Conservation (phyloP, 2,113 vertebrate species). For the Nestor notabilis region DNA sequence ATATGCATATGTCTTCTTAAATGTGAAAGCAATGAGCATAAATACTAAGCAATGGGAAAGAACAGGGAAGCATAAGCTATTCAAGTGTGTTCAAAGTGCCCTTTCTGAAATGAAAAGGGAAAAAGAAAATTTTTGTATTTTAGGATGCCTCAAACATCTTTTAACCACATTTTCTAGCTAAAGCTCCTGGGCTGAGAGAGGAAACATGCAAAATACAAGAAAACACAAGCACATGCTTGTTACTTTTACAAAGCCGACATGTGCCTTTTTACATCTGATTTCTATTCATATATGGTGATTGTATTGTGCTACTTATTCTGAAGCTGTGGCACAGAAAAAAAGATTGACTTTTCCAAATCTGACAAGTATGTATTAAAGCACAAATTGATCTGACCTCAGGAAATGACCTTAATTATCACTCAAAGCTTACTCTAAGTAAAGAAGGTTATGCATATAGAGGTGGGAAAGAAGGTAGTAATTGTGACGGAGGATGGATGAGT, state of each 20-base stretch:
- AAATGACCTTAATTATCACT: neutral
- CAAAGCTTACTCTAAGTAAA: neutral
- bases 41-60: neutral
- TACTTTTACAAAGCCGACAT: neutral
- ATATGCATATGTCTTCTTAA: neutral
- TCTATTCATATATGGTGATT: neutral
- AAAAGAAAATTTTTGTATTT: neutral
- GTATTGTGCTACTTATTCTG: neutral
- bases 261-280: neutral
- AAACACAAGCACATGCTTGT: neutral
- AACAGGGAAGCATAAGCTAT: neutral
- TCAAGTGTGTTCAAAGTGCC: neutral
- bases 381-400: neutral
- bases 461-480: neutral
- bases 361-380: neutral
- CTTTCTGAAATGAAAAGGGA: neutral
- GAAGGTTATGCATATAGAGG: neutral
- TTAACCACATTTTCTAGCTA: neutral
- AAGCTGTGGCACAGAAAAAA: neutral
- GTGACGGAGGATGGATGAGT: neutral
- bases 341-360: neutral
- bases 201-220: neutral
- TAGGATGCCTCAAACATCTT: neutral
- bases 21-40: neutral
- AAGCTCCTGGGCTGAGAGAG: neutral